phyloP scores from a whole-genome alignment of 1,140 invertebrate genomes.

The Lasaia peninsularis region DNA sequence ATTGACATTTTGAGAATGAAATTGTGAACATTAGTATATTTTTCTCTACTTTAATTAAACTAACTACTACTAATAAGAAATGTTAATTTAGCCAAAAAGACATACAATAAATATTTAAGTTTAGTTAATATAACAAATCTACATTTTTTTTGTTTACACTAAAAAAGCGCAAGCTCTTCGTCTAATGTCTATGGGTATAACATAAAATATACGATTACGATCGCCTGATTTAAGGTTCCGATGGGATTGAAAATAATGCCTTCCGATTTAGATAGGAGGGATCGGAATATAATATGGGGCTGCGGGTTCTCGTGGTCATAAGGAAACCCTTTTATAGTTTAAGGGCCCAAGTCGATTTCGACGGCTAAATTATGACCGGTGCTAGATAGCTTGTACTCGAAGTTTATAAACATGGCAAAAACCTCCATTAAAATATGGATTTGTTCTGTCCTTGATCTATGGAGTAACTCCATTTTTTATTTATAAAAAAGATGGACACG shows the following conservation, averaged over 20 bases:
- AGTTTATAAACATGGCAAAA: too few species aligned
- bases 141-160: background rate
- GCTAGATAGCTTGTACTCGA: background rate
- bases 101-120: too few species aligned
- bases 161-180: background rate
- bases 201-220: conserved; percentile 9
- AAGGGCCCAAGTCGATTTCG: conserved; percentile 5
- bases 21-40: too few species aligned
- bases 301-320: conserved; percentile 7
- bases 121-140: too few species aligned
- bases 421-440: too few species aligned
- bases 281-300: conserved; percentile 10
- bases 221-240: conserved; percentile 10
- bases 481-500: too few species aligned
- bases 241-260: conserved; percentile 13
- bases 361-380: conserved; percentile 1
- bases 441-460: too few species aligned
- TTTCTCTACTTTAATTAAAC: too few species aligned
- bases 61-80: too few species aligned
- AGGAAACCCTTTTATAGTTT: conserved; percentile 13
- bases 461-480: too few species aligned
- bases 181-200: background rate
- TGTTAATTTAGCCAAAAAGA: too few species aligned
- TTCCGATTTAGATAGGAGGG: conserved; percentile 13
- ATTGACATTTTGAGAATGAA: too few species aligned